phyloP scores from a whole-genome alignment of 2,888 invertebrate species.

The Caenorhabditis becei region DNA sequence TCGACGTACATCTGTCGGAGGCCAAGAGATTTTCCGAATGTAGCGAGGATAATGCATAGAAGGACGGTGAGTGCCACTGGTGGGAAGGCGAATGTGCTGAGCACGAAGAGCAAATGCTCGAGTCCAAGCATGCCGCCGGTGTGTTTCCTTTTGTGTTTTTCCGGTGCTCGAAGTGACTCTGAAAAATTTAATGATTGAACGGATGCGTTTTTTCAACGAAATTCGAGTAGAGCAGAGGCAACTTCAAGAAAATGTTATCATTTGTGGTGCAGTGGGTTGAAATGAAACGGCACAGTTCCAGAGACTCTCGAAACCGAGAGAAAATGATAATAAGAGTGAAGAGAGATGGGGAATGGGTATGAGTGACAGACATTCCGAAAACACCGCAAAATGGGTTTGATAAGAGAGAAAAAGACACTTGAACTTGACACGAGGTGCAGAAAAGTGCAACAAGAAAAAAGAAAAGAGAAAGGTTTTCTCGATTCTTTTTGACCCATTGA shows the following conservation, averaged over 20 bases:
- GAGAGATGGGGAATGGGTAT: background rate
- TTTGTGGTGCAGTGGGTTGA: conserved; percentile 2
- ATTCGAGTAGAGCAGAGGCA: background rate
- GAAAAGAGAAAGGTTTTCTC: conserved; percentile 3
- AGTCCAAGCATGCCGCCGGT: conserved; percentile 53
- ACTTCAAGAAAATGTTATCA: conserved; percentile 10
- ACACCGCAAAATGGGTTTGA: conserved; percentile 29
- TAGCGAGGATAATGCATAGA: conserved; percentile 86
- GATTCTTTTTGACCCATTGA: background rate
- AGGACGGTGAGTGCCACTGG: conserved; percentile 85
- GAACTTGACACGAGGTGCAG: conserved; percentile 25
- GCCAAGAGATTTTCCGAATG: conserved; percentile 94
- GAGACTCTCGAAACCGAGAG: background rate
- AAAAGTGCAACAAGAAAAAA: conserved; percentile 27
- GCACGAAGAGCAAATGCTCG: conserved; percentile 69
- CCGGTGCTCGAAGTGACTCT: conserved; percentile 16
- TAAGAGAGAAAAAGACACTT: conserved; percentile 26
- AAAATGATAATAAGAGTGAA: background rate
- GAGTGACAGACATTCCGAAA: conserved; percentile 37
- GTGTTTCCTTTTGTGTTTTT: conserved; percentile 1
- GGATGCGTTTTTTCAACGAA: conserved; percentile 10
- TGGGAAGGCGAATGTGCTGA: conserved; percentile 72
- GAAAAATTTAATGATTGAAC: conserved; percentile 17
- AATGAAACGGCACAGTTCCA: background rate
- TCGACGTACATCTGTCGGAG: conserved; percentile 92